These are phyloP conservation scores for Oligia strigilis DNA, from an alignment of 2,888 invertebrate genomes.

Conservation along the genomic window DNA sequence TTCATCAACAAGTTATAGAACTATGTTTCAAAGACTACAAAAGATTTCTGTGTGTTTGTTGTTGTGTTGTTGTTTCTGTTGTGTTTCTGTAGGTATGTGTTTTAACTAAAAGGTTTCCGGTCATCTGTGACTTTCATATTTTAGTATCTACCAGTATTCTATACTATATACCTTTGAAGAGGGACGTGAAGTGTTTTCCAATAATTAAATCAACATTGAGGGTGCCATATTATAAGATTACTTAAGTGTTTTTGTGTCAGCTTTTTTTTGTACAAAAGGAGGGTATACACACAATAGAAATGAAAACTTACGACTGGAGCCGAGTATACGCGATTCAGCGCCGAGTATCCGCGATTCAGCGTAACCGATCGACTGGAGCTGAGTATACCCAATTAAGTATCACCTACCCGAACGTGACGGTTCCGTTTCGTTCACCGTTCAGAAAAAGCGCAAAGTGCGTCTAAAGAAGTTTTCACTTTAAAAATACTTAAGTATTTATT, in stretches of 20 bases:
- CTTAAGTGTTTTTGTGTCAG: constrained; percentile 16
- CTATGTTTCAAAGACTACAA: background rate
- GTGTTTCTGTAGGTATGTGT: background rate
- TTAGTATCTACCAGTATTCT: background rate
- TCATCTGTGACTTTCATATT: background rate
- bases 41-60: too few species aligned
- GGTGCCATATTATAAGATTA: constrained; percentile 16
- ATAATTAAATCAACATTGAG: constrained; percentile 47
- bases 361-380: too few species aligned
- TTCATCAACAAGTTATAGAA: background rate
- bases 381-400: background rate
- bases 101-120: background rate
- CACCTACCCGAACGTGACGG: background rate
- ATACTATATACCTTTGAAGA: constrained; percentile 6
- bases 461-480: background rate
- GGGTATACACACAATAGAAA: background rate
- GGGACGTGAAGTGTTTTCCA: constrained; percentile 39
- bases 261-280: constrained; percentile 5
- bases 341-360: background rate
- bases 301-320: background rate
- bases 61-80: background rate
- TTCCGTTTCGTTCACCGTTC: background rate
- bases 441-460: background rate
- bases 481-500: background rate
- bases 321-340: background rate